These are phyloP conservation scores for Eustalomyia histrio DNA, from an alignment of 2,888 invertebrate species.

Conservation along the genomic window DNA sequence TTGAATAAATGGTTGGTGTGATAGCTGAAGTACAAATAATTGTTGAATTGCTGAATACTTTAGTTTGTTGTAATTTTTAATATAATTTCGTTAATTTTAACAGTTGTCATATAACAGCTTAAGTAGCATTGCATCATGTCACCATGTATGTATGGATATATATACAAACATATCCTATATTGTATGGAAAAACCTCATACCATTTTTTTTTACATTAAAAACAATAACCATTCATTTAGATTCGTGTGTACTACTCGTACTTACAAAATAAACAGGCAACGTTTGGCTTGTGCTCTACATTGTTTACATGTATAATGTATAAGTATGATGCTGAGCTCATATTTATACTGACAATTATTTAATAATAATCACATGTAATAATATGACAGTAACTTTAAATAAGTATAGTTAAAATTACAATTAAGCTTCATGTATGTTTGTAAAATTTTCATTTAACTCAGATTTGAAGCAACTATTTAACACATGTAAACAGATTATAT, in stretches of 20 bases:
- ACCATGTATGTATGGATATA: conserved; percentile 35
- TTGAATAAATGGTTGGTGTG: not conserved
- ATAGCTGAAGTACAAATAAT: no score
- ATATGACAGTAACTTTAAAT: conserved; percentile 61
- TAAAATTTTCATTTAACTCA: no score
- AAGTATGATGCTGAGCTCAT: conserved; percentile 47
- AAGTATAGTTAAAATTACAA: not conserved
- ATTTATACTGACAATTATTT: conserved; percentile 63
- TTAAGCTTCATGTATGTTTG: no score
- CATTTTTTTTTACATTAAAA: conserved; percentile 35
- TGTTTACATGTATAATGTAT: conserved; percentile 20
- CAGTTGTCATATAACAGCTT: conserved; percentile 61
- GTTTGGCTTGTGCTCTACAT: not conserved
- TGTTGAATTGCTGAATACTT: conserved; percentile 4
- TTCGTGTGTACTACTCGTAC: not conserved
- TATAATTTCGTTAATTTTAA: conserved; percentile 59
- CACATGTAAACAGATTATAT: no score
- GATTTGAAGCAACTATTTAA: no score
- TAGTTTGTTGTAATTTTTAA: conserved; percentile 47
- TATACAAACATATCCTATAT: not conserved
- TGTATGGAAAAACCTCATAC: not conserved
- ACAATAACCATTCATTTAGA: conserved; percentile 36
- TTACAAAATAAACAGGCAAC: not conserved
- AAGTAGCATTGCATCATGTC: conserved; percentile 56
- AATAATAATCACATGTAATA: conserved; percentile 58